Conservation (phyloP, 2,113 vertebrate species). For the Paraplagusia blochii region DNA sequence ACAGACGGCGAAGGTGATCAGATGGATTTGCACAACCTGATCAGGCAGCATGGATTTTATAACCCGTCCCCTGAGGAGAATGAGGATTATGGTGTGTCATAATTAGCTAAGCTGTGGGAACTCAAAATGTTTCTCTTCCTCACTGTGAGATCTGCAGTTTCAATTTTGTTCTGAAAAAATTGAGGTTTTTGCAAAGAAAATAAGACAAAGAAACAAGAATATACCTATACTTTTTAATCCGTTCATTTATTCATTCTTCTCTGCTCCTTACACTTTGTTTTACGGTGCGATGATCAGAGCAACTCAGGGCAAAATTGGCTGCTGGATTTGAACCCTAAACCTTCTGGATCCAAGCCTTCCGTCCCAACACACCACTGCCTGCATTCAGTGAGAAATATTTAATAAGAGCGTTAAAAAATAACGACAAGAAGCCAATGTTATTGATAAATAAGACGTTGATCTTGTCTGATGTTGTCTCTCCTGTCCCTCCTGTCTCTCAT, state of each 20-base stretch:
- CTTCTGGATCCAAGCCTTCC: no score
- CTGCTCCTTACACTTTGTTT: no score
- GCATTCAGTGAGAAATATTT: no score
- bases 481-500: not conserved
- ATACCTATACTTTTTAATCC: no score
- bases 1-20: slow-evolving; percentile 21
- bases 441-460: slow-evolving; percentile 27
- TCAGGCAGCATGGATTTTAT: slow-evolving; percentile 58
- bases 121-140: not conserved
- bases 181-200: no score
- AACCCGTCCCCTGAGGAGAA: slow-evolving; percentile 48
- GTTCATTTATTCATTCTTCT: no score
- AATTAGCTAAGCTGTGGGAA: slow-evolving; percentile 48
- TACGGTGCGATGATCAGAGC: slow-evolving; percentile 7
- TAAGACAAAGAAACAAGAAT: no score
- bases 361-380: slow-evolving; percentile 37
- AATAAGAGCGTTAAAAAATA: no score
- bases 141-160: not conserved
- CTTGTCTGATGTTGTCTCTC: no score
- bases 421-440: no score
- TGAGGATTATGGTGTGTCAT: slow-evolving; percentile 43
- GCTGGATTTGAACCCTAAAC: no score
- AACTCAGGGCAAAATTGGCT: no score
- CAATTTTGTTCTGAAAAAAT: not conserved
- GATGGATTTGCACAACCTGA: slow-evolving; percentile 53